Evolutionary conservation across 1,140 invertebrate species (phyloP).

Genomic region (Portunus trituberculatus): DNA sequence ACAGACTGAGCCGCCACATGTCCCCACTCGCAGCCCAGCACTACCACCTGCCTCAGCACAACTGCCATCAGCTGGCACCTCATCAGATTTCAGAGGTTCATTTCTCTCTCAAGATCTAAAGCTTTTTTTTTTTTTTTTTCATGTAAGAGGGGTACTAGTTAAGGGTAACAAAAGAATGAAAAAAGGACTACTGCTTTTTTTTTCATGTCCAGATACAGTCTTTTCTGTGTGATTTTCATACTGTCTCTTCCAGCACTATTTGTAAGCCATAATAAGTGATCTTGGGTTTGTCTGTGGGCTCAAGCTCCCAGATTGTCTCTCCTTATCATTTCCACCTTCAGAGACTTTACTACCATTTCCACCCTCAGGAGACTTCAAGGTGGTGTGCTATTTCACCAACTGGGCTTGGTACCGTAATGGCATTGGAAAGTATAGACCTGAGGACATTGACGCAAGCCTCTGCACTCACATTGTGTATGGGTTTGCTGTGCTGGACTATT

Average conservation of each 20-base stretch:
- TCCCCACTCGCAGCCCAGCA: not conserved
- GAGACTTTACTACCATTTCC: not conserved
- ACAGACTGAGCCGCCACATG: not conserved
- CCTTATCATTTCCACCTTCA: not conserved
- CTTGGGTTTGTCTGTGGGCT: no score
- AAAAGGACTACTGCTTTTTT: not conserved
- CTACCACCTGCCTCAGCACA: not conserved
- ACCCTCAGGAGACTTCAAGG: conserved; percentile 79
- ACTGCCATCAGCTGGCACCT: not conserved
- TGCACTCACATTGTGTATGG: conserved; percentile 82
- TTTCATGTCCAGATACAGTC: not conserved
- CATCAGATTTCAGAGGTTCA: not conserved
- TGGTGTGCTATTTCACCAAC: conserved; percentile 83
- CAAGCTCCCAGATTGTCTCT: not conserved
- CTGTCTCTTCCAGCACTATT: not conserved
- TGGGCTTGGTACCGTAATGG: conserved; percentile 81
- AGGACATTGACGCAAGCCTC: conserved; percentile 80
- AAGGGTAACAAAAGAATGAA: not conserved
- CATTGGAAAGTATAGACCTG: conserved; percentile 79
- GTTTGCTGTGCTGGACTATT: conserved; percentile 80
- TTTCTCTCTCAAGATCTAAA: not conserved
- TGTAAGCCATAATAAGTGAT: no score
- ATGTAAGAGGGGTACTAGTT: not conserved
- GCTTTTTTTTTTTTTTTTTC: not conserved
- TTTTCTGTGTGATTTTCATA: not conserved